Evolutionary conservation across 2,888 invertebrate species (phyloP), one percentile per base, ranked within the genome.

Genomic region (Junonia oenone): DNA sequence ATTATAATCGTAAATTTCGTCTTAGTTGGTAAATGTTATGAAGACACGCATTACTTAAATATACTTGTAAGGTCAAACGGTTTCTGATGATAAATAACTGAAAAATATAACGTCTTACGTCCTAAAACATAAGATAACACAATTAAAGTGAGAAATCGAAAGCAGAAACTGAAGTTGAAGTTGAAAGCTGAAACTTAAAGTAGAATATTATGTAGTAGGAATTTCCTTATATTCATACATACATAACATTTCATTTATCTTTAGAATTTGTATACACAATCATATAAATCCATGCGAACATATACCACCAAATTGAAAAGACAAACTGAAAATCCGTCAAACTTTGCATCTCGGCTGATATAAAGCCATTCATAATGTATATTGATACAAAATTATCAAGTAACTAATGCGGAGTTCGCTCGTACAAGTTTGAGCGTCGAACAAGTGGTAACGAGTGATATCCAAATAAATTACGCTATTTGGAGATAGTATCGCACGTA

Each of bases 401-500:
- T 58, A 61, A 61, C 57, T 62, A 61, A 64, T 58, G 55, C 29
- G 26, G 43, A 59, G 62, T 49, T 59, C 50, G 60, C 52, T 62
- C 55, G 62, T 57, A 56, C 58, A 64, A 66, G 57, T 59, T 66
- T 61, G 50, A 55, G 56, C 60, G 50, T 51, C 57, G 59, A 64
- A 66, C 63, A 63, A 64, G 64, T 66, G 63, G 62, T 60, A 66
- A 65, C 61, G 62, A 65, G 64, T 64, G 62, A 61, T 62, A 65
- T 63, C 61, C 63, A 61, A 66, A 66, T 64, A 66, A 66, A 65
- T 63, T 62, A 64, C 56, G 61, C 61, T 65, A 64, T 67, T 66
- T 63, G 63, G 58, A 65, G 63, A 62, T 69, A 68, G 65, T 67
- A 68, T 64, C 58, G 64, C 71, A 73, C 68, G 71, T 73, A 68